These are phyloP conservation scores for Pseudococcus longispinus DNA, from an alignment of 2,888 invertebrate genomes.

Conservation along the genomic window DNA sequence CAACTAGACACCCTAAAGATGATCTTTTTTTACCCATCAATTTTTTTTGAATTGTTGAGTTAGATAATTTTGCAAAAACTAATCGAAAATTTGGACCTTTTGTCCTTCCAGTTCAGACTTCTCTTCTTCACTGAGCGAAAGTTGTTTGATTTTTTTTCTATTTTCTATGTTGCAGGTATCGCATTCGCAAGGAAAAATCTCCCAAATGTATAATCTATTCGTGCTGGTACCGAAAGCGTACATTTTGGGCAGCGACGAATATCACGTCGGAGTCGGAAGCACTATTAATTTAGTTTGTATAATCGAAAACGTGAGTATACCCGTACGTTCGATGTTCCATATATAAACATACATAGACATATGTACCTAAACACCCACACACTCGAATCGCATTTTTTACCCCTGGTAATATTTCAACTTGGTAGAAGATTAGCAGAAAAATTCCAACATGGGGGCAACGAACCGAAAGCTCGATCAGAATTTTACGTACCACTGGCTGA, in stretches of 20 bases:
- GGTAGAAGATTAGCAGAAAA: too few species aligned
- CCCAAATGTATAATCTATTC: constrained; percentile 63
- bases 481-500: neutral
- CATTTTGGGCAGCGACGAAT: constrained; percentile 64
- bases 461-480: neutral
- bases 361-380: neutral
- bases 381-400: neutral
- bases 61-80: too few species aligned
- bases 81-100: too few species aligned
- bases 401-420: neutral
- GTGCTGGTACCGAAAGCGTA: constrained; percentile 64
- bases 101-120: too few species aligned
- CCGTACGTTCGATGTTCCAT: neutral
- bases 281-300: constrained; percentile 64
- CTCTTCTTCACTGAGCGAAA: too few species aligned
- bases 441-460: neutral
- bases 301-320: constrained; percentile 63
- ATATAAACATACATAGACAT: neutral
- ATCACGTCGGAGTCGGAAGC: constrained; percentile 64
- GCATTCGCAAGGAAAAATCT: constrained; percentile 63
- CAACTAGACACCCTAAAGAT: too few species aligned
- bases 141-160: neutral
- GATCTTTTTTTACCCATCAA: too few species aligned
- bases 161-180: constrained; percentile 62
- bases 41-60: too few species aligned